These are phyloP conservation scores for Neria commutata DNA, from an alignment of 2,888 invertebrate species.

Conservation along the genomic window DNA sequence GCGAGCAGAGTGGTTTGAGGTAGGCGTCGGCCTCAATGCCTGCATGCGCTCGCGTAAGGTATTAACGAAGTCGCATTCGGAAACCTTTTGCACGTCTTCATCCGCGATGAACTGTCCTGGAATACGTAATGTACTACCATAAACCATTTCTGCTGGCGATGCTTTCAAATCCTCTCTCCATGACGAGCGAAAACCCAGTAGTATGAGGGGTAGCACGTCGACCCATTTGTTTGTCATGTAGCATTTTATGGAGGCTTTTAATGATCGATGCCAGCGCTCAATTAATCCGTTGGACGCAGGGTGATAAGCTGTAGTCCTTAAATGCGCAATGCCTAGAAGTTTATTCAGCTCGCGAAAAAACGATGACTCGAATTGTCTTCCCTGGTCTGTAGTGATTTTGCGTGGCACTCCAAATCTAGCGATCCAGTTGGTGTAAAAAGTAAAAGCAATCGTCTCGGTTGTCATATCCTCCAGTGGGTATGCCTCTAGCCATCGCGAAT, in stretches of 20 bases:
- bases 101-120: not conserved
- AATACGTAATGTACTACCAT: not conserved
- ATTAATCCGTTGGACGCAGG: not conserved
- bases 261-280: not conserved
- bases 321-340: not conserved
- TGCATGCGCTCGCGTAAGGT: not conserved
- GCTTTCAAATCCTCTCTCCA: not conserved
- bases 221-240: not conserved
- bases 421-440: slow-evolving; percentile 9
- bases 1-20: not conserved
- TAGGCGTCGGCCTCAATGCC: not conserved
- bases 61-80: not conserved
- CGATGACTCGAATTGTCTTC: slow-evolving; percentile 4
- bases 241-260: not conserved
- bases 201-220: not conserved
- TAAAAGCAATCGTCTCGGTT: slow-evolving; percentile 19
- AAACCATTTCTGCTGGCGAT: not conserved
- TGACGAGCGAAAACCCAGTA: not conserved
- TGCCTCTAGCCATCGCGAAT: slow-evolving; percentile 18
- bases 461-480: slow-evolving; percentile 22
- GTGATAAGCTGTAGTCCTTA: not conserved
- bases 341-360: not conserved
- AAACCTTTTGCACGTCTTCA: not conserved
- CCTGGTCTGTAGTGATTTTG: not conserved
- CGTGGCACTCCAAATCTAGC: not conserved